phyloP scores from a whole-genome alignment of 1,140 invertebrate species.

The Hycleus phaleratus region DNA sequence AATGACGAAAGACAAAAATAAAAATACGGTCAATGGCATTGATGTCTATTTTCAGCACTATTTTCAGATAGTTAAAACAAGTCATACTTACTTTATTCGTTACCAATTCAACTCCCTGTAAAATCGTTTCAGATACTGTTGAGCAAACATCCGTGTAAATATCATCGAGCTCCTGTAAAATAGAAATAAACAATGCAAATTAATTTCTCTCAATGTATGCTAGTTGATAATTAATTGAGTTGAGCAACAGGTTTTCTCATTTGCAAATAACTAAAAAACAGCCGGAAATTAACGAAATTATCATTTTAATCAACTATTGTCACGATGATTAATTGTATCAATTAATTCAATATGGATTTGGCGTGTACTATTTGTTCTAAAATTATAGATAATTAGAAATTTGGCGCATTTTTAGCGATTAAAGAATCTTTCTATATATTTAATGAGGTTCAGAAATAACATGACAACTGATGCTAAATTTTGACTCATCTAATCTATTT shows the following conservation, averaged over 20 bases:
- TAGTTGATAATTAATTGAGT: not conserved
- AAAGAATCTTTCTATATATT: not conserved
- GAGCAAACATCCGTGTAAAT: conserved; percentile 76
- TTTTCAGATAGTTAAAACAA: not conserved
- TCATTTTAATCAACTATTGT: no score
- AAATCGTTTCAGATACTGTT: conserved; percentile 70
- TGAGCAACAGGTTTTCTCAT: not conserved
- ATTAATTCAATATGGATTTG: not conserved
- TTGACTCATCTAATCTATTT: no score
- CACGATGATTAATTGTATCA: not conserved
- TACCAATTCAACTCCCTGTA: conserved; percentile 73
- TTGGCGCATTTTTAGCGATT: not conserved
- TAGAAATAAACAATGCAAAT: conserved; percentile 19
- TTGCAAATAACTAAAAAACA: no score
- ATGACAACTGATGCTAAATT: no score
- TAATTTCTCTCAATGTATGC: not conserved
- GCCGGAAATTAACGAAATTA: no score
- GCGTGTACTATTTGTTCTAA: no score
- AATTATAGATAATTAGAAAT: not conserved
- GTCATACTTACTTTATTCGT: conserved; percentile 62
- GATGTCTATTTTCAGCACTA: not conserved
- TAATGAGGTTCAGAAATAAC: no score
- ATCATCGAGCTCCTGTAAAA: conserved; percentile 75
- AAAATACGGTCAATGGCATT: no score
- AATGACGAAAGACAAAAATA: no score